Percentiles rank a stretch among this genome's conserved stretches.
phyloP scores from a whole-genome alignment of 2,888 invertebrate species.

The Schizotus pectinicornis region DNA sequence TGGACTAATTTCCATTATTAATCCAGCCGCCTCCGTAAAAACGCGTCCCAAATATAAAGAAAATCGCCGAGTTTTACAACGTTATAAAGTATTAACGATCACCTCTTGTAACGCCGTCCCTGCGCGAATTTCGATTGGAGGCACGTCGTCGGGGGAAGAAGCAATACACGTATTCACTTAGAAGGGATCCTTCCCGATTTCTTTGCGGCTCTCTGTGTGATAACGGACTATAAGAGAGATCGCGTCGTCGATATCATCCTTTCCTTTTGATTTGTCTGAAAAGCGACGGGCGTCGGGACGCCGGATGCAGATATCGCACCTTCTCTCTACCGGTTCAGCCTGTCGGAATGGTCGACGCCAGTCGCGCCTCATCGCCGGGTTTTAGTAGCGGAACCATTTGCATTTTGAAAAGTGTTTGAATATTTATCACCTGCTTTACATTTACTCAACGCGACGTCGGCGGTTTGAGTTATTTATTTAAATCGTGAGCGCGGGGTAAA shows the following conservation, averaged over 20 bases:
- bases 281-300: neutral
- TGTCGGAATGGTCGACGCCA: neutral
- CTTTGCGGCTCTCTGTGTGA: neutral
- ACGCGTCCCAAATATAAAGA: neutral
- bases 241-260: neutral
- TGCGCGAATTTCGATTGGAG: conserved; percentile 27
- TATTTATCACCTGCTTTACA: conserved; percentile 17
- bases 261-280: neutral
- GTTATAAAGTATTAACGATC: conserved; percentile 9
- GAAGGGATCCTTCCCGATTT: neutral
- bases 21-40: too few species aligned
- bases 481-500: neutral
- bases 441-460: neutral
- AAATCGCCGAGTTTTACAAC: neutral
- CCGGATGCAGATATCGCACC: neutral
- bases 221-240: too few species aligned
- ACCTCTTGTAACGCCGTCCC: neutral
- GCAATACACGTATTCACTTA: conserved; percentile 33
- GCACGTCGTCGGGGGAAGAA: conserved; percentile 27
- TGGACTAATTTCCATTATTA: too few species aligned
- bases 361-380: conserved; percentile 1
- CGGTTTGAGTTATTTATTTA: conserved; percentile 7
- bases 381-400: conserved; percentile 4
- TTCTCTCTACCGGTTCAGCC: neutral
- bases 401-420: conserved; percentile 16